Base-by-base conservation (phyloP, 2,113 vertebrate species). In the Zosterops japonicus region DNA sequence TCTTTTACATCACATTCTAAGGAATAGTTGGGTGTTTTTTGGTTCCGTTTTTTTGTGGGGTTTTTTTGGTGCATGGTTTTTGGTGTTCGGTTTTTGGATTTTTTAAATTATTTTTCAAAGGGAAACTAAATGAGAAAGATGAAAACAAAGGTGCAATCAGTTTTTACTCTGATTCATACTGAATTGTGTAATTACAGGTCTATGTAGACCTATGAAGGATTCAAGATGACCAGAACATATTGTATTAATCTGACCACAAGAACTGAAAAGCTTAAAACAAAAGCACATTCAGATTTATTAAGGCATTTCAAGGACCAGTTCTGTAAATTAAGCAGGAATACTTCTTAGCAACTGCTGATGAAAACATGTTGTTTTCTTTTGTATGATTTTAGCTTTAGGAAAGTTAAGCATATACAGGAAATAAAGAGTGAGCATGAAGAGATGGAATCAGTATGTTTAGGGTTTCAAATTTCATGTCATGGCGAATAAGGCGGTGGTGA, bases 401-500 rank as follows among this genome's bases (percentile, higher is more conserved):
- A 89, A 31, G 42, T 59, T 87, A 78, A 69, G 74, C 53, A 25
- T 65, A n/a, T 71, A 28, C 9, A 61, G 44, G 53, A 89, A 57
- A 71, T 89, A 33, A 91, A 95, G 47, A 93, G 25, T 12, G 5
- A 90, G 25, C 31, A 14, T 68, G 28, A 93, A 72, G 49, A 82
- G 56, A 87, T 24, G 13, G 9, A 67, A 74, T 69, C 6, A 4
- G 31, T 75, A 83, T n/a, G 31, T 68, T 93, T 67, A 81, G 44
- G 24, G 25, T 75, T 69, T 56, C 52, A 85, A 35, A 31, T 87
- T 18, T 36, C 33, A 3, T 41, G 23, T 99, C 96, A 99, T 42
- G 98, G 98, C 33, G 98, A 98, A 69, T 99, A 99, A 29, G 99
- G 98, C 59, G 99, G 99, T 89, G 98, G 99, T 77, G 97, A 95